Percentiles rank a stretch among this genome's conserved stretches.
Conservation (phyloP, 2,113 vertebrate genomes). For the Martes martes region DNA sequence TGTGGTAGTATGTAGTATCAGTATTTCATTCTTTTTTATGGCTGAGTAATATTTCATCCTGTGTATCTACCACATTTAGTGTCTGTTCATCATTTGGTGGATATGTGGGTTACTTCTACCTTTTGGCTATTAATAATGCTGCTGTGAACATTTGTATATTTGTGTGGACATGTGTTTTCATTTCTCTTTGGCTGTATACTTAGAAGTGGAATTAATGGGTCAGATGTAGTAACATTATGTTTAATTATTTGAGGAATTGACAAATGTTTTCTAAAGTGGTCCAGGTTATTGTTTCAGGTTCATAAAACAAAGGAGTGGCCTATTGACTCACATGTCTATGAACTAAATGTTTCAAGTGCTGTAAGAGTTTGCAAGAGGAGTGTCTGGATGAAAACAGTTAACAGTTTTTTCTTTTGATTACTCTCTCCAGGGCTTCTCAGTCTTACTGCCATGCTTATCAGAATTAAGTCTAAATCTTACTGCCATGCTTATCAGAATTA, state of each 20-base stretch:
- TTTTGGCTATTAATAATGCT: neutral
- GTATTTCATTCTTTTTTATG: neutral
- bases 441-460: neutral
- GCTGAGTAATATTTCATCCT: neutral
- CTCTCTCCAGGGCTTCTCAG: neutral
- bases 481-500: neutral
- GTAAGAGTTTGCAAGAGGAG: neutral
- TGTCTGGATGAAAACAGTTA: neutral
- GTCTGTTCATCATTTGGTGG: neutral
- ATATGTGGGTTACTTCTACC: neutral
- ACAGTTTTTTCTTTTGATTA: neutral
- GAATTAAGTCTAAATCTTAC: neutral
- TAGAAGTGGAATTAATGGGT: neutral
- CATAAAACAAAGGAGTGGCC: neutral
- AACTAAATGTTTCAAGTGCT: neutral
- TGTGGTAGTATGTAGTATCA: neutral
- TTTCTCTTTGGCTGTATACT: neutral
- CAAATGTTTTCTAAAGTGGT: neutral
- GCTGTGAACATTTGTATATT: neutral
- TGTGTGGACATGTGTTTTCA: neutral
- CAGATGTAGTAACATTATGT: neutral
- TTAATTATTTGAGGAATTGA: neutral
- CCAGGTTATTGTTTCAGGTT: neutral
- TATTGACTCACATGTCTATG: neutral
- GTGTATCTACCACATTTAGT: neutral